These are phyloP conservation scores for Orientallactaga sibirica DNA, from an alignment of 2,797 vertebrate genomes.

Conservation along the genomic window DNA sequence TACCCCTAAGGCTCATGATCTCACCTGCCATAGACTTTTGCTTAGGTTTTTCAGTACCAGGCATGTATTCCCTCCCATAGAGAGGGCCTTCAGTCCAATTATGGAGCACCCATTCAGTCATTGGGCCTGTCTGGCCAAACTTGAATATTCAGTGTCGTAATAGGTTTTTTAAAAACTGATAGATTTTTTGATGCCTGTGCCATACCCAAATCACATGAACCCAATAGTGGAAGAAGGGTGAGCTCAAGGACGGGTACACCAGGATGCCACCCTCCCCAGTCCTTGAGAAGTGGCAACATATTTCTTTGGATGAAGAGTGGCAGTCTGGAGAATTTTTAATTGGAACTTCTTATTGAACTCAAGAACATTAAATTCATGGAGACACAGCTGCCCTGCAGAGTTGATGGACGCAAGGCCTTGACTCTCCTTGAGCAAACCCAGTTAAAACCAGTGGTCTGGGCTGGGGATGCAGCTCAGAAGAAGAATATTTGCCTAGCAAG, in stretches of 20 bases:
- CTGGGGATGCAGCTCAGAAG: neutral
- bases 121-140: too few relatives aligned
- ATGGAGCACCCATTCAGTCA: too few relatives aligned
- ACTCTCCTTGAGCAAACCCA: neutral
- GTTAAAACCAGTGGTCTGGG: neutral
- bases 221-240: rapidly evolving
- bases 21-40: too few relatives aligned
- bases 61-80: too few relatives aligned
- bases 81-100: too few relatives aligned
- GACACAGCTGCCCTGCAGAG: neutral
- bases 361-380: neutral
- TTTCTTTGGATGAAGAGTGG: neutral
- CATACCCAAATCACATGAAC: neutral
- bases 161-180: neutral
- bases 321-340: neutral
- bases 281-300: neutral
- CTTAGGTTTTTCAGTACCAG: too few relatives aligned
- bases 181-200: neutral
- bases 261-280: neutral
- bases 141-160: neutral
- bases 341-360: neutral
- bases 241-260: neutral
- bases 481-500: neutral
- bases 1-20: too few relatives aligned
- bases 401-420: neutral